Percentiles rank a stretch among this genome's conserved stretches.
Evolutionary conservation across 2,888 invertebrate species (phyloP).

Genomic region (Apodemia hepburni): DNA sequence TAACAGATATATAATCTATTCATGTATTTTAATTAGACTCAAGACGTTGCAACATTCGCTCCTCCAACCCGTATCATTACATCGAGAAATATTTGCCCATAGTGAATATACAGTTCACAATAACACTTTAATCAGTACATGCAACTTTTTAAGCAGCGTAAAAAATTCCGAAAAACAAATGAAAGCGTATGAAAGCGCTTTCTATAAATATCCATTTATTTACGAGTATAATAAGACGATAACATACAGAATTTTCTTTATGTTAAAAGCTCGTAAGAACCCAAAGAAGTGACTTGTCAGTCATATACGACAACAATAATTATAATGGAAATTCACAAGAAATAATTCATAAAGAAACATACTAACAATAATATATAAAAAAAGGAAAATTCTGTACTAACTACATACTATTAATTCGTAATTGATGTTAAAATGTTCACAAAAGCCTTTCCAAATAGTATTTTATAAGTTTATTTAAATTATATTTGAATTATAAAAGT

Average conservation of each 20-base stretch:
- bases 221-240: constrained; percentile 31
- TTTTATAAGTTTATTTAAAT: too few relatives aligned
- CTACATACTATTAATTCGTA: not conserved
- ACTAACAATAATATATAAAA: not conserved
- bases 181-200: constrained; percentile 33
- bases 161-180: constrained; percentile 15
- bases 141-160: constrained; percentile 17
- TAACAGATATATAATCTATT: not conserved
- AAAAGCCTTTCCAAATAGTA: too few relatives aligned
- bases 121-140: constrained; percentile 2
- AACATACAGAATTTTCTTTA: constrained; percentile 35
- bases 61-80: not conserved
- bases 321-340: not conserved
- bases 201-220: constrained; percentile 24
- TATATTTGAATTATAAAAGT: too few relatives aligned
- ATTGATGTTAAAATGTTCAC: too few relatives aligned
- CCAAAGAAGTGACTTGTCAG: not conserved
- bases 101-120: not conserved
- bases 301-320: not conserved
- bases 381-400: not conserved
- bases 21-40: not conserved
- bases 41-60: not conserved
- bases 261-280: constrained; percentile 25
- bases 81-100: not conserved
- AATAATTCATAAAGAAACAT: not conserved